Evolutionary conservation across 2,113 vertebrate genomes (phyloP).

Genomic region (Zosterops japonicus): DNA sequence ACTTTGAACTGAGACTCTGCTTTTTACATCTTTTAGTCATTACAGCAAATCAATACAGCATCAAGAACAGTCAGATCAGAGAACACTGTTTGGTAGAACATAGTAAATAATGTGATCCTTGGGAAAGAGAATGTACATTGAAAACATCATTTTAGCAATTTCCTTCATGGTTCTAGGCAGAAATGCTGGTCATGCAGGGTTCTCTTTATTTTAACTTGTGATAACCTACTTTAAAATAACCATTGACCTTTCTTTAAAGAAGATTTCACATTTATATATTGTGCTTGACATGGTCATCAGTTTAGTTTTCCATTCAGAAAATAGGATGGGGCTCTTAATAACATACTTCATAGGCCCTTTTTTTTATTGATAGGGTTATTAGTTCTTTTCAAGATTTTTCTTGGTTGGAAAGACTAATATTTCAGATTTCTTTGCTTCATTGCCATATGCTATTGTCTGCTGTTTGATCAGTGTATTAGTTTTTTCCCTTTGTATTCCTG

Average conservation of each 20-base stretch:
- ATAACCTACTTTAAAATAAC: neutral
- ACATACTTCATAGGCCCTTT: neutral
- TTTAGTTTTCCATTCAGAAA: constrained; percentile 7
- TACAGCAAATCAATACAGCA: neutral
- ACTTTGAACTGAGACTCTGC: neutral
- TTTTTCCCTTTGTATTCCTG: neutral
- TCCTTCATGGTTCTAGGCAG: neutral
- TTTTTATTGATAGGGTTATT: neutral
- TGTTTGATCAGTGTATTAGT: neutral
- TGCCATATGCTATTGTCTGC: neutral
- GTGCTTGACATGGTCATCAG: neutral
- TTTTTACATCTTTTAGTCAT: neutral
- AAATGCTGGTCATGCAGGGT: neutral
- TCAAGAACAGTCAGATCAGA: neutral
- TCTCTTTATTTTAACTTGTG: neutral
- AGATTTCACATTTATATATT: neutral
- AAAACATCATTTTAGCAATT: neutral
- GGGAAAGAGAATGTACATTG: neutral
- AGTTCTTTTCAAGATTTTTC: neutral
- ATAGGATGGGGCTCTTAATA: neutral
- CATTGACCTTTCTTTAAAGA: neutral
- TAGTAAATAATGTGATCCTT: neutral
- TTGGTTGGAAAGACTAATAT: neutral
- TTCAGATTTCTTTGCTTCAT: neutral
- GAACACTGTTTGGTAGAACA: neutral